Percentiles rank a stretch among this genome's conserved stretches.
These are phyloP conservation scores for Cranoglanis bouderius DNA, from an alignment of 2,113 vertebrate genomes.

Conservation along the genomic window DNA sequence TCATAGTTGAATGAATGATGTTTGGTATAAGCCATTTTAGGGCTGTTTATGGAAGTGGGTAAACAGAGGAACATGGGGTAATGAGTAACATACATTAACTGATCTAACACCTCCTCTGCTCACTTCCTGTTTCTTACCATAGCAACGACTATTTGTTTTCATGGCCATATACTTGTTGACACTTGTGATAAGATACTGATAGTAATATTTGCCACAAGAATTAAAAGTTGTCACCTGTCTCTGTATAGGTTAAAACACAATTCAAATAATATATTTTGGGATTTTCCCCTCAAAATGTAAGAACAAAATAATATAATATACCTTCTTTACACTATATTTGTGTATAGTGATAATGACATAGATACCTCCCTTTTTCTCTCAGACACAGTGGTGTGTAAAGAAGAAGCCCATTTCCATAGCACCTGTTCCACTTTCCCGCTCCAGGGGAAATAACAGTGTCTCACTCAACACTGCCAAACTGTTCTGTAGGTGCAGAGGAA, in stretches of 20 bases:
- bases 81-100: constrained; percentile 12
- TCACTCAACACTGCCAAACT: constrained; percentile 35
- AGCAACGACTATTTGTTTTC: constrained; percentile 37
- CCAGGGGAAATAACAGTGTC: constrained; percentile 42
- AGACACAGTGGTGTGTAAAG: constrained; percentile 10
- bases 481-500: constrained; percentile 29
- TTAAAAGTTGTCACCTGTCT: neutral
- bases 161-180: neutral
- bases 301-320: neutral
- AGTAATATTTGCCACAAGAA: neutral
- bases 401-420: constrained; percentile 41
- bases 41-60: neutral
- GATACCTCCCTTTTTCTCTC: neutral
- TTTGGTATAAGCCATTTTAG: neutral
- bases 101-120: constrained; percentile 14
- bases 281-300: no score
- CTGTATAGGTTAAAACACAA: neutral
- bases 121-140: constrained; percentile 59
- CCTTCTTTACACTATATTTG: neutral
- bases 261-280: neutral
- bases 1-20: neutral
- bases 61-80: neutral
- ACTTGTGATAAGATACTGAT: neutral
- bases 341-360: neutral
- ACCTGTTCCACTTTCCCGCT: constrained; percentile 53